Percentiles rank a stretch among this genome's conserved stretches.
Conservation (phyloP, 2,797 vertebrate genomes). For the Microtus obscurus region DNA sequence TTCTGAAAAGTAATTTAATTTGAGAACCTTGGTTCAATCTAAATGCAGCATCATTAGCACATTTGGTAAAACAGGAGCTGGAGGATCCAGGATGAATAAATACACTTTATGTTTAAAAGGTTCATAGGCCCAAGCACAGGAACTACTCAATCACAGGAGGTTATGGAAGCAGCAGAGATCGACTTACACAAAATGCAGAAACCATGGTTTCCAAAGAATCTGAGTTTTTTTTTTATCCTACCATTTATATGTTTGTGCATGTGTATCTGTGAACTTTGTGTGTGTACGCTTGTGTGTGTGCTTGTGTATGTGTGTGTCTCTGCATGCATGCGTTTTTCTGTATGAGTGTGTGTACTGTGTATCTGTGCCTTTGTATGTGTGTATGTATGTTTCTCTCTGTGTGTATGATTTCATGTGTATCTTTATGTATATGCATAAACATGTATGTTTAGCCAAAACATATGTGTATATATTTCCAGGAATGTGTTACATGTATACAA, state of each 20-base stretch:
- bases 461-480: neutral
- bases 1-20: neutral
- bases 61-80: neutral
- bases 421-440: neutral
- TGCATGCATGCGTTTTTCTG: neutral
- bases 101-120: neutral
- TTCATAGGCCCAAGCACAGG: neutral
- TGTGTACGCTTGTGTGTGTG: neutral
- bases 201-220: neutral
- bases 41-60: neutral
- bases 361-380: neutral
- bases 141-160: neutral
- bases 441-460: neutral
- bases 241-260: neutral
- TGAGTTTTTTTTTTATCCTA: neutral
- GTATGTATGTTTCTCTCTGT: neutral
- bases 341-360: neutral
- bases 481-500: neutral
- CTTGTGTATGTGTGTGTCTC: accelerated
- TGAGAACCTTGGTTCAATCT: neutral
- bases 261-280: neutral
- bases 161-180: neutral
- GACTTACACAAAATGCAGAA: neutral
- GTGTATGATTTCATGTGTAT: neutral
- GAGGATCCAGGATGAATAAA: neutral